Base-by-base conservation (phyloP, 2,113 vertebrate species). In the Atractosteus spatula region DNA sequence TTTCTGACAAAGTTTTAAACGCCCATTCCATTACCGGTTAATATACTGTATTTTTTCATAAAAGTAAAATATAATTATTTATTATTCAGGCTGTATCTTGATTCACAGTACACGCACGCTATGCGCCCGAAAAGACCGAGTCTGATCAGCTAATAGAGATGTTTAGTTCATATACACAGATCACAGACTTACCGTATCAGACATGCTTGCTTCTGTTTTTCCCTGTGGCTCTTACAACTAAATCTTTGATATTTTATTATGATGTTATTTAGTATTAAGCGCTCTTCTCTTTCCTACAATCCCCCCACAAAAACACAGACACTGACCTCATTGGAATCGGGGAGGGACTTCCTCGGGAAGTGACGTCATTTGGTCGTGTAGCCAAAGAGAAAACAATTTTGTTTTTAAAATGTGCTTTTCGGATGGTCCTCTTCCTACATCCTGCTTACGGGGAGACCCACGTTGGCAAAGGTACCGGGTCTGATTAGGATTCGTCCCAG, bases 261-360 rank as follows among this genome's bases (percentile, higher is more conserved):
- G 29, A 29, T 29, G 29, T 29, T 29, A 29, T 59, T 13, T 8
- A 13, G 57, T 13, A 16, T 59, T n/a, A 6, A 3, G 4, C 4
- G 2, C 10, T 59, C 57, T 3, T 5, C 57, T 29, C 62, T 65
- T 43, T 43, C 3, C 62, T 29, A 43, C 41, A 64, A 64, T 29
- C 62, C 41, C 29, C 62, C 13, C 62, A 64, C 62, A 65, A 65
- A 65, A 65, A 65, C 62, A 65, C 62, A 65, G n/a, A 59, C 17
- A 8, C 29, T 65, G 62, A 65, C 3, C 62, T 65, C 62, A 65
- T 43, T 65, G 62, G 17, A 41, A 65, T 64, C 17, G 13, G 62
- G 62, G 62, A 3, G 29, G 62, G 17, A 65, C 62, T 65, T 65
- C 62, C 62, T 29, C 29, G 2, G 62, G 62, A 65, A 41, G 7